Conservation (phyloP, 2,888 invertebrate genomes). For the Eilema griseolum region DNA sequence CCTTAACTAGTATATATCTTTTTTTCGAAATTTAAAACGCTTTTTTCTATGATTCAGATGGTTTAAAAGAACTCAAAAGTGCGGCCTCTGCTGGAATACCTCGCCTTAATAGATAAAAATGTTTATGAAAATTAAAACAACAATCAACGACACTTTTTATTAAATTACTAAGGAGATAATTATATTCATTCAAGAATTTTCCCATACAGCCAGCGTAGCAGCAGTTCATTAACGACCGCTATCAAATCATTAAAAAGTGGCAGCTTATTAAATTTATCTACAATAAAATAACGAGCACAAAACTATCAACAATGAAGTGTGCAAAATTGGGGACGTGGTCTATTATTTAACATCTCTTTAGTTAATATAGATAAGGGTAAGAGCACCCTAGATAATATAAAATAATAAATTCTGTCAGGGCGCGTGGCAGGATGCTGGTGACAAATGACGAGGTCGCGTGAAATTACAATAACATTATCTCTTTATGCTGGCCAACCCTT, state of each 20-base stretch:
- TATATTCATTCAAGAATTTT: background rate
- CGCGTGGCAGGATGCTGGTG: conserved; percentile 86
- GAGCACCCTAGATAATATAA: conserved; percentile 75
- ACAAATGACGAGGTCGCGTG: conserved; percentile 83
- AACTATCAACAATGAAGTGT: conserved; percentile 36
- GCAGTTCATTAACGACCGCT: background rate
- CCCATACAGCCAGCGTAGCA: background rate
- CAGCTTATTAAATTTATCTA: conserved; percentile 16
- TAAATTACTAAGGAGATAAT: background rate
- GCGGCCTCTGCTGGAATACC: too few relatives aligned
- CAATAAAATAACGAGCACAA: conserved; percentile 20
- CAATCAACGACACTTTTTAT: background rate
- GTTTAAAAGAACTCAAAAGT: too few relatives aligned
- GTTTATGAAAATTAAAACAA: background rate
- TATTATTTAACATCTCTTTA: conserved; percentile 73
- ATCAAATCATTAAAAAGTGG: conserved; percentile 14
- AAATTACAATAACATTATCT: conserved; percentile 81
- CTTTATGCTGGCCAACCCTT: conserved; percentile 75
- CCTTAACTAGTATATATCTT: too few relatives aligned
- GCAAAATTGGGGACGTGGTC: conserved; percentile 48
- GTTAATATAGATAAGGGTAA: conserved; percentile 78
- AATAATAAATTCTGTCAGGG: conserved; percentile 79
- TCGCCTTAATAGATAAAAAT: background rate
- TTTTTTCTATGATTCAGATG: too few relatives aligned
- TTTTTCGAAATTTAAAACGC: too few relatives aligned